These are phyloP conservation scores for Cryptoblepharus egeriae DNA, from an alignment of 2,797 vertebrate species.

Conservation along the genomic window DNA sequence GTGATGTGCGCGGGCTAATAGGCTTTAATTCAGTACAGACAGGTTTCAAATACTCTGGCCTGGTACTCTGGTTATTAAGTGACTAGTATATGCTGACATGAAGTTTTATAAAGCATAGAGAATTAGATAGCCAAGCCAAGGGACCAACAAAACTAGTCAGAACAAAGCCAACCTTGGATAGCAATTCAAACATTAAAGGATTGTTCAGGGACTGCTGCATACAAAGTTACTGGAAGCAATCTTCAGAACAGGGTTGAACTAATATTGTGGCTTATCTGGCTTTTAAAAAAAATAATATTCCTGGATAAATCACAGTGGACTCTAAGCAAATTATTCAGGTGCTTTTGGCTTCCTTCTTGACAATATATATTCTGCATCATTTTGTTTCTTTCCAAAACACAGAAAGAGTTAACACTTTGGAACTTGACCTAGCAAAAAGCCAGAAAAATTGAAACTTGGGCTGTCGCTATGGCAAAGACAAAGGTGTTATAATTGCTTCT, in stretches of 20 bases:
- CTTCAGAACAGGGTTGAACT: neutral
- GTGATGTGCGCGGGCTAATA: slow-evolving; percentile 30
- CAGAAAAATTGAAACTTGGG: neutral
- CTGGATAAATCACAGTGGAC: neutral
- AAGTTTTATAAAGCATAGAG: slow-evolving; percentile 2
- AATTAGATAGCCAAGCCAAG: neutral
- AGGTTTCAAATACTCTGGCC: slow-evolving; percentile 15
- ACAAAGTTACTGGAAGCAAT: slow-evolving; percentile 11
- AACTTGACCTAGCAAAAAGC: neutral
- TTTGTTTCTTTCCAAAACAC: neutral
- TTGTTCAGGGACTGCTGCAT: neutral
- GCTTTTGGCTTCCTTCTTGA: neutral
- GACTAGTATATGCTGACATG: slow-evolving; percentile 15
- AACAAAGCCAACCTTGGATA: slow-evolving; percentile 26
- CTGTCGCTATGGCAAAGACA: neutral
- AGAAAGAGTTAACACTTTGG: slow-evolving; percentile 22
- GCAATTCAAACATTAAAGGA: slow-evolving; percentile 15
- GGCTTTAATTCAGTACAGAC: slow-evolving; percentile 13
- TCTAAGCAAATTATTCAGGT: neutral
- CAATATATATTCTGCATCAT: neutral
- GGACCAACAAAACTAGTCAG: slow-evolving; percentile 1
- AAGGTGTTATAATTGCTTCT: slow-evolving; percentile 1
- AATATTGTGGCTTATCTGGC: slow-evolving; percentile 1
- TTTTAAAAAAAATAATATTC: slow-evolving; percentile 23
- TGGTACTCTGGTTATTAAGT: neutral